phyloP scores from a whole-genome alignment of 2,888 invertebrate species.

The Sarcophaga carnaria region DNA sequence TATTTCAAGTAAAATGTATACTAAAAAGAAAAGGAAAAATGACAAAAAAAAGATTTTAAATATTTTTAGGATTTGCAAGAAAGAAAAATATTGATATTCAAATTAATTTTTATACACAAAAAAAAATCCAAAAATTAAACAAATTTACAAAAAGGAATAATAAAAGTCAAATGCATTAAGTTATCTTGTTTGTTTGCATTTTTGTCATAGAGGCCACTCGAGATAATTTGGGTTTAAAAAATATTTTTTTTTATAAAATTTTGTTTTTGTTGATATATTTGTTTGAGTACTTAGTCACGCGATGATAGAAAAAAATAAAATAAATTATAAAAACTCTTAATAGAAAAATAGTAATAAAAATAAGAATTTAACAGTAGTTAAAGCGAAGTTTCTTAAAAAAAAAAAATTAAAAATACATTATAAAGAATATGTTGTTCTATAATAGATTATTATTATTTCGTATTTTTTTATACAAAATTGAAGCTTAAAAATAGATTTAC shows the following conservation, averaged over 20 bases:
- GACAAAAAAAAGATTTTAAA: background rate
- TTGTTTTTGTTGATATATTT: background rate
- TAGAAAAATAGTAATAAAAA: background rate
- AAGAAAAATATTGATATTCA: background rate
- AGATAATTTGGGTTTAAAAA: slow-evolving; percentile 10
- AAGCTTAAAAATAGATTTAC: slow-evolving; percentile 1
- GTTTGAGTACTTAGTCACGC: too few species aligned
- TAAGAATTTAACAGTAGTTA: background rate
- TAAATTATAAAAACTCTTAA: slow-evolving; percentile 16
- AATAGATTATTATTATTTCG: too few species aligned
- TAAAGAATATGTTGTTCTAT: too few species aligned
- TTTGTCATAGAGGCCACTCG: background rate
- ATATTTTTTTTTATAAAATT: background rate
- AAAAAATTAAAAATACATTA: background rate
- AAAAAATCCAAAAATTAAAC: background rate
- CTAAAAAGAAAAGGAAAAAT: background rate
- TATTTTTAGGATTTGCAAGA: slow-evolving; percentile 23
- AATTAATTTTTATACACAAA: background rate
- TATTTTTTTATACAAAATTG: slow-evolving; percentile 41
- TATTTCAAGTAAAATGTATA: slow-evolving; percentile 10
- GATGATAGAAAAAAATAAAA: slow-evolving; percentile 1
- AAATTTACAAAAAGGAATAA: slow-evolving; percentile 3
- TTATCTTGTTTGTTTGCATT: background rate
- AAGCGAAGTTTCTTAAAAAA: slow-evolving; percentile 14
- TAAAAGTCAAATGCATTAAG: background rate